A percentile compares a stretch with the other conserved stretches of the same genome.
Evolutionary conservation across 2,797 vertebrate species (phyloP).

Genomic region (Heteromormyrus szaboi): DNA sequence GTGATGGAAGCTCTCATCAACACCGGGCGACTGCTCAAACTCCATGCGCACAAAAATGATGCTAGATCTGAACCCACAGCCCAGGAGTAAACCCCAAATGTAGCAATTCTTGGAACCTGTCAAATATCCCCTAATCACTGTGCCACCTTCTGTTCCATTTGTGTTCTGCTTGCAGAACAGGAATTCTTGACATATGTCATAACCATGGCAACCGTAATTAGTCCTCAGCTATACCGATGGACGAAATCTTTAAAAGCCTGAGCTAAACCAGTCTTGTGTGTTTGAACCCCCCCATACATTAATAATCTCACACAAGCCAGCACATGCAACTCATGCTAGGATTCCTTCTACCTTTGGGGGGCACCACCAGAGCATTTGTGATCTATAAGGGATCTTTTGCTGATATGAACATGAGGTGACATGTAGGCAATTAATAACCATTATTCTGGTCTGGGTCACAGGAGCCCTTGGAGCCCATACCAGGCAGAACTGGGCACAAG

Average conservation of each 20-base stretch:
- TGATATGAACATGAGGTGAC: neutral
- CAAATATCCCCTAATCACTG: neutral
- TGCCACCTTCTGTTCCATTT: neutral
- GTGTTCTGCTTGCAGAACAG: neutral
- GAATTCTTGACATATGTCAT: neutral
- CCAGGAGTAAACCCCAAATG: neutral
- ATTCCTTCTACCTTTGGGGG: neutral
- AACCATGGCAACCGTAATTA: neutral
- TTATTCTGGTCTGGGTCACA: neutral
- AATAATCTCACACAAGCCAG: neutral
- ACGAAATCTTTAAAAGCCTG: neutral
- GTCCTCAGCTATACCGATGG: neutral
- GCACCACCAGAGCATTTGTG: neutral
- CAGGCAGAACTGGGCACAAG: neutral
- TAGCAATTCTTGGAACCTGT: neutral
- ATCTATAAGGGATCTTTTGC: neutral
- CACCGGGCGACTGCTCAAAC: neutral
- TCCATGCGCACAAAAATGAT: neutral
- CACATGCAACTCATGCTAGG: neutral
- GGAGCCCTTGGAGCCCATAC: neutral
- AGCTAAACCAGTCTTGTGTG: neutral
- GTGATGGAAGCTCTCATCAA: neutral
- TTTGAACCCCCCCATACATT: neutral
- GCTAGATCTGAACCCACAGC: neutral
- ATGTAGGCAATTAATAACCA: neutral